phyloP scores from a whole-genome alignment of 1,140 invertebrate genomes.

The Manduca sexta region DNA sequence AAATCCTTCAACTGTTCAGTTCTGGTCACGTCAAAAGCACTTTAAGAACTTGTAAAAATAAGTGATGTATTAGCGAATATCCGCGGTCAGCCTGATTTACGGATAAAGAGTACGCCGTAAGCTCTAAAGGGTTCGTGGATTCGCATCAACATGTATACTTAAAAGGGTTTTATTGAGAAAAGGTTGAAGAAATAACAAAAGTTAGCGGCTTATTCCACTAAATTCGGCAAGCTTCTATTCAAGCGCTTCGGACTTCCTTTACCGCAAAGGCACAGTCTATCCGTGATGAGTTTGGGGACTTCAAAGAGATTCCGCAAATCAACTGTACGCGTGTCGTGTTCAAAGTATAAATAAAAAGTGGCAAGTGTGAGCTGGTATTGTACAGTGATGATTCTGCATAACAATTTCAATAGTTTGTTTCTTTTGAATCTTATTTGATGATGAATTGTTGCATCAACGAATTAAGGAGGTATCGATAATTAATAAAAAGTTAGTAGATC shows the following conservation, averaged over 20 bases:
- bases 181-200: slow-evolving; percentile 15
- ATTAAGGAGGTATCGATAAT: too few relatives aligned
- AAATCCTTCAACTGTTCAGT: too few relatives aligned
- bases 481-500: too few relatives aligned
- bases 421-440: too few relatives aligned
- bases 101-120: background rate
- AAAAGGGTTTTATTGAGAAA: slow-evolving; percentile 18
- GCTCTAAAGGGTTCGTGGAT: slow-evolving; percentile 9
- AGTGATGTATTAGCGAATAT: too few relatives aligned
- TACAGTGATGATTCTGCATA: too few relatives aligned
- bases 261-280: slow-evolving; percentile 12
- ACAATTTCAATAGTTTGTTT: too few relatives aligned
- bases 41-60: too few relatives aligned
- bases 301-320: slow-evolving; percentile 30
- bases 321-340: slow-evolving; percentile 25
- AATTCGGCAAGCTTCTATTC: slow-evolving; percentile 16
- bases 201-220: slow-evolving; percentile 18
- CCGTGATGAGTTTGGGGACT: slow-evolving; percentile 13
- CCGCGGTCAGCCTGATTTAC: too few relatives aligned
- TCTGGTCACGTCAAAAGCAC: too few relatives aligned
- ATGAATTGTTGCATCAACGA: too few relatives aligned
- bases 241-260: slow-evolving; percentile 9
- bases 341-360: slow-evolving; percentile 24
- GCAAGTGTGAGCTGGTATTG: too few relatives aligned
- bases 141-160: slow-evolving; percentile 10